Evolutionary conservation across 1,140 invertebrate genomes (phyloP).

Genomic region (Caligus rogercresseyi): DNA sequence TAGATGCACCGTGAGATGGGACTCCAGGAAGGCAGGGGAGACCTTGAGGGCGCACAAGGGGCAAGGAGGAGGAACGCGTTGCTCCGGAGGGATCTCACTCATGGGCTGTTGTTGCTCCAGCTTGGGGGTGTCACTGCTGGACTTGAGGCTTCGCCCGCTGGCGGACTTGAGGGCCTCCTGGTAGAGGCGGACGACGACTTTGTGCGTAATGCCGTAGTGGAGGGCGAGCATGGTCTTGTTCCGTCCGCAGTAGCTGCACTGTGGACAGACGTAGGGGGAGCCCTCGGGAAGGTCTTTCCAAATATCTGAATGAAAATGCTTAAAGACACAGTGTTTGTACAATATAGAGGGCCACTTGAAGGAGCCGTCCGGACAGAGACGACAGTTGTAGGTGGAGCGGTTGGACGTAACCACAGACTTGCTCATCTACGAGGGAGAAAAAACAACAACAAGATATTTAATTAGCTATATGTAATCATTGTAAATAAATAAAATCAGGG

Average conservation of each 20-base stretch:
- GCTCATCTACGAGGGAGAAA: not conserved
- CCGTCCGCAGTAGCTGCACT: constrained; percentile 1
- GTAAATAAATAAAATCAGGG: no score
- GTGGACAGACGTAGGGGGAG: not conserved
- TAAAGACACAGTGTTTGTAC: constrained; percentile 15
- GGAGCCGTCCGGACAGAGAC: not conserved
- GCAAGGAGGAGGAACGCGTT: not conserved
- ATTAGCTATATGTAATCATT: no score
- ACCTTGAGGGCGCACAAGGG: constrained; percentile 1
- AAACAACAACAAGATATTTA: not conserved
- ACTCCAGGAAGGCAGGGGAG: not conserved
- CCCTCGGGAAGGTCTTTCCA: not conserved
- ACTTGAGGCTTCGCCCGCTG: not conserved
- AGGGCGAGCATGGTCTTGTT: not conserved
- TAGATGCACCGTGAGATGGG: not conserved
- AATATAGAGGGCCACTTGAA: constrained; percentile 18
- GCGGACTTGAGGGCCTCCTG: not conserved
- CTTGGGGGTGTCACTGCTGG: not conserved
- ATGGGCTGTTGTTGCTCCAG: not conserved
- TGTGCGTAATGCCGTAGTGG: constrained; percentile 17
- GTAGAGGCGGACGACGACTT: not conserved
- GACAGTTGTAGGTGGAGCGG: constrained; percentile 3
- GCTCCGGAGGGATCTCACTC: no score
- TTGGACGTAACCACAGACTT: not conserved
- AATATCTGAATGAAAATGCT: constrained; percentile 12